These are phyloP conservation scores for Microctenopoma lineatum DNA, from an alignment of 2,797 vertebrate genomes.

Conservation along the genomic window DNA sequence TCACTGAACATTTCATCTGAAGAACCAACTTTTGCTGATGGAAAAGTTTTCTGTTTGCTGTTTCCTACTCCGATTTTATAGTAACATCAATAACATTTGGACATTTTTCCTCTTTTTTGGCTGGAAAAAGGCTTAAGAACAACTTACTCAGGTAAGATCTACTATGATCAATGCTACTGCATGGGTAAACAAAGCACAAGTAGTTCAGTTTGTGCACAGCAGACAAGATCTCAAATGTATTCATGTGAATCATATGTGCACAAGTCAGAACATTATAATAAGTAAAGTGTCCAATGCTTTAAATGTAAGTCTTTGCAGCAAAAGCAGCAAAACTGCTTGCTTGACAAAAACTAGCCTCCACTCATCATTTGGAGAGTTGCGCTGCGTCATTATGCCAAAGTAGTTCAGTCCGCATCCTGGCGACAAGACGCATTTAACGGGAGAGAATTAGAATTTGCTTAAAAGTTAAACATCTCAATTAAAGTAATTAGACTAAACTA, in stretches of 20 bases:
- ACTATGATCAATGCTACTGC: slow-evolving; percentile 44
- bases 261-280: not conserved
- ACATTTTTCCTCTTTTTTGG: not conserved
- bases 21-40: slow-evolving; percentile 45
- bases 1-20: slow-evolving; percentile 24
- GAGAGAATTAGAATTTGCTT: not conserved
- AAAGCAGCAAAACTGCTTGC: slow-evolving; percentile 38
- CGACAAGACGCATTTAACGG: not conserved
- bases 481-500: too few relatives aligned
- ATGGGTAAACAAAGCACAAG: slow-evolving; percentile 41
- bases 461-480: not conserved
- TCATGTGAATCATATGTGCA: not conserved
- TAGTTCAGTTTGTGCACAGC: not conserved
- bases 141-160: slow-evolving; percentile 66
- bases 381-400: slow-evolving; percentile 17
- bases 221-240: not conserved
- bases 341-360: slow-evolving; percentile 34
- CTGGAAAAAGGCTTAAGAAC: slow-evolving; percentile 30
- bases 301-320: slow-evolving; percentile 31
- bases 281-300: not conserved
- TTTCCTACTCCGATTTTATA: slow-evolving; percentile 2
- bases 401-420: slow-evolving; percentile 1
- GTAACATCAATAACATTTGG: not conserved
- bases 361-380: slow-evolving; percentile 37
- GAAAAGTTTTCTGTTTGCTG: slow-evolving; percentile 45